Conservation (phyloP, 2,888 invertebrate species). For the Dyspetes luteomarginatus region DNA sequence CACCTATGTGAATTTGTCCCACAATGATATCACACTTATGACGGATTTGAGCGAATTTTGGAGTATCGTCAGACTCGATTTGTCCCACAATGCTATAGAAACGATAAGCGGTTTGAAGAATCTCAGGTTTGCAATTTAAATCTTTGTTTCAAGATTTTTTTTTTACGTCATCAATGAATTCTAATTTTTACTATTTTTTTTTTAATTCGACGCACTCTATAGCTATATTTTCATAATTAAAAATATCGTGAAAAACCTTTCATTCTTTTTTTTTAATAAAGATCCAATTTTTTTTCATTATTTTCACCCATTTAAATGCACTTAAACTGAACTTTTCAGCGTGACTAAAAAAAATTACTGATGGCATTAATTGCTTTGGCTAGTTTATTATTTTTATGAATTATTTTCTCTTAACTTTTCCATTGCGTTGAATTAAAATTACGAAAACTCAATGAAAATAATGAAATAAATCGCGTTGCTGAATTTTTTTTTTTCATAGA, state of each 20-base stretch:
- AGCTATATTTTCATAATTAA: too few species aligned
- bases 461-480: too few species aligned
- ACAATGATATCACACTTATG: slow-evolving; percentile 85
- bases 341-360: too few species aligned
- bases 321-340: too few species aligned
- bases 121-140: slow-evolving; percentile 83
- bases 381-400: too few species aligned
- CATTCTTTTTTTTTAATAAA: too few species aligned
- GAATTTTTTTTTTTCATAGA: slow-evolving; percentile 77
- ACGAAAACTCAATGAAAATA: neutral
- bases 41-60: slow-evolving; percentile 86
- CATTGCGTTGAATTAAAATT: neutral
- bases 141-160: neutral
- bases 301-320: too few species aligned
- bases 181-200: too few species aligned
- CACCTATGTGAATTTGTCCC: slow-evolving; percentile 86
- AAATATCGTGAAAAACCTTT: too few species aligned
- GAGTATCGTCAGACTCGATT: slow-evolving; percentile 86
- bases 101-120: slow-evolving; percentile 85
- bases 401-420: neutral
- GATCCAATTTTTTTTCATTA: too few species aligned
- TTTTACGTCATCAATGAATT: neutral
- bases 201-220: too few species aligned
- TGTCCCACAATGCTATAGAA: slow-evolving; percentile 87
- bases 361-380: too few species aligned